Base-by-base conservation (phyloP, 2,888 invertebrate genomes). In the Drosophila monieri region DNA sequence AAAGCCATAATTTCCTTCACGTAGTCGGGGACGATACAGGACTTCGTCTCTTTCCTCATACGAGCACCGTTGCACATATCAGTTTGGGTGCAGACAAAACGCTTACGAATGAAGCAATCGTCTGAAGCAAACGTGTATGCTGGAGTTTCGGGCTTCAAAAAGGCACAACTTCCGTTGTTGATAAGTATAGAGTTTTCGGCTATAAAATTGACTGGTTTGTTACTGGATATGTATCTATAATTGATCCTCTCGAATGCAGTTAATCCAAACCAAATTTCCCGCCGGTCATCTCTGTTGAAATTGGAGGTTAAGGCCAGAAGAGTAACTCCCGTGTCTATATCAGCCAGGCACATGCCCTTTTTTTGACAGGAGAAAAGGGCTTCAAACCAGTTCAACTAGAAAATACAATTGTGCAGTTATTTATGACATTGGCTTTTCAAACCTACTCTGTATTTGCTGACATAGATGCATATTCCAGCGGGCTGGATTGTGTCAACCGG, bases 241-340 rank as follows among this genome's bases (percentile, higher is more conserved):
- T 0, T 1, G 0, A 2, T 6, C 43, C 69, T 70, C n/a, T 70
- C 64, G n/a, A 66, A 52, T 0, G 41, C 10, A 9, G 66, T 76
- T 0, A 76, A 25, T 6, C 76, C 76, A 35, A 76, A 41, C 76
- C 76, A 76, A 27, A 43, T 68, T 3, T 65, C 68, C 0, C 18
- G 1, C 3, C 25, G 30, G 0, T 43, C 15, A 1, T 2, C 8
- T 0, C 1, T 3, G 3, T 35, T 1, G 6, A 18, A 6, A 0
- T 32, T 21, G 1, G 3, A 0, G 12, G 3, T 3, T 15, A 57
- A 1, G 10, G 18, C n/a, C 4, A 44, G 0, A 3, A 62, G 35
- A 12, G 14, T 10, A 3, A 12, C 0, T 10, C 5, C n/a, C 3
- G 12, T 18, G 10, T 54, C 10, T 10, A 78, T 1, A 44, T 61